Evolutionary conservation across 2,888 invertebrate genomes (phyloP).

Genomic region (Tinea semifulvella): DNA sequence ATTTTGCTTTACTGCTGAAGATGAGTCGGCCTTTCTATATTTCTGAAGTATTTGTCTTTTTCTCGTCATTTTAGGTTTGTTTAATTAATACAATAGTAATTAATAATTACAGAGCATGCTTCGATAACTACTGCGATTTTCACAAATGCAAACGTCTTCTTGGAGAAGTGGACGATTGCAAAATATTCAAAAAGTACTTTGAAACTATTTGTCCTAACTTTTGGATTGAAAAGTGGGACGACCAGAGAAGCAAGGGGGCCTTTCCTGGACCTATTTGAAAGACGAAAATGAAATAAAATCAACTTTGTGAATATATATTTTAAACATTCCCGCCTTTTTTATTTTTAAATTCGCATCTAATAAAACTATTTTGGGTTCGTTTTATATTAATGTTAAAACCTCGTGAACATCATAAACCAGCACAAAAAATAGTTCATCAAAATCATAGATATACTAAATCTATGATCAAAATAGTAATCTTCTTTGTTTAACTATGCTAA

Average conservation of each 20-base stretch:
- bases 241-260: conserved; percentile 43
- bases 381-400: too few species aligned
- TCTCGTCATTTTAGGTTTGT: too few species aligned
- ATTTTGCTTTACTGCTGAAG: too few species aligned
- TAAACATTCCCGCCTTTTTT: too few species aligned
- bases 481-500: too few species aligned
- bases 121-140: conserved; percentile 54
- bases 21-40: too few species aligned
- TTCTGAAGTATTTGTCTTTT: too few species aligned
- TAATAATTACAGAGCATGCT: conserved; percentile 42
- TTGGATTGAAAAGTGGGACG: conserved; percentile 56
- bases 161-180: conserved; percentile 47
- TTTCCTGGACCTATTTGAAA: conserved; percentile 38
- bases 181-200: conserved; percentile 55
- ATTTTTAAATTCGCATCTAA: too few species aligned
- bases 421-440: background rate
- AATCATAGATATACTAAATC: background rate
- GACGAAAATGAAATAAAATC: too few species aligned
- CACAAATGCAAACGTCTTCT: conserved; percentile 45
- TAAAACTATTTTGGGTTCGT: too few species aligned
- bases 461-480: background rate
- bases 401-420: too few species aligned
- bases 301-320: too few species aligned
- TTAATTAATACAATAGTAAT: background rate
- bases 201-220: conserved; percentile 55